phyloP scores from a whole-genome alignment of 2,113 vertebrate genomes.

The Forbesichthys agassizii region DNA sequence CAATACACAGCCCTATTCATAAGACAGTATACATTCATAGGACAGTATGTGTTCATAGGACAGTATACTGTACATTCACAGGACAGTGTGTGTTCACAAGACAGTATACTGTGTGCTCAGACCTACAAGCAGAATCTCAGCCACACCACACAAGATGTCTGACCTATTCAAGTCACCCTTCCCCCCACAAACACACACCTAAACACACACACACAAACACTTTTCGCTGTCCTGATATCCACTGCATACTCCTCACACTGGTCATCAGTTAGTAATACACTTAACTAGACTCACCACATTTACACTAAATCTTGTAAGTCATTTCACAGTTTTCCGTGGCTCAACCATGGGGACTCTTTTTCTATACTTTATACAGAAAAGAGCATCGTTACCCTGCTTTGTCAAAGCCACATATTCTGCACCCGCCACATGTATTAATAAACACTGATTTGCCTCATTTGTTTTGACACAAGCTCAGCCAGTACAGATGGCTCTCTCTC shows the following conservation, averaged over 20 bases:
- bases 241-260: conserved; percentile 25
- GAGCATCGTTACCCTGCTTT: not conserved
- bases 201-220: not conserved
- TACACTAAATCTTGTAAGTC: conserved; percentile 19
- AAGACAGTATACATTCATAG: too few species aligned
- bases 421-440: not conserved
- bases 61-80: too few species aligned
- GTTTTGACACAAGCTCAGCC: not conserved
- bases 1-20: too few species aligned
- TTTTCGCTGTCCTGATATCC: conserved; percentile 13
- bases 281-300: conserved; percentile 31
- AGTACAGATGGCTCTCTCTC: not conserved
- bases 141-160: conserved; percentile 18
- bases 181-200: not conserved
- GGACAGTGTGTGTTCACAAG: too few species aligned
- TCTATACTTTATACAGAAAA: not conserved
- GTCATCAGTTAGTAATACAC: conserved; percentile 54
- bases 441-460: not conserved
- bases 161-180: conserved; percentile 1
- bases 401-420: too few species aligned
- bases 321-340: not conserved
- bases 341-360: not conserved
- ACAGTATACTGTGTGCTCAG: not conserved
- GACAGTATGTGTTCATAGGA: too few species aligned
- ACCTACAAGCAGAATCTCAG: conserved; percentile 1